Conservation (phyloP, 2,888 invertebrate genomes). For the Hedya salicella region DNA sequence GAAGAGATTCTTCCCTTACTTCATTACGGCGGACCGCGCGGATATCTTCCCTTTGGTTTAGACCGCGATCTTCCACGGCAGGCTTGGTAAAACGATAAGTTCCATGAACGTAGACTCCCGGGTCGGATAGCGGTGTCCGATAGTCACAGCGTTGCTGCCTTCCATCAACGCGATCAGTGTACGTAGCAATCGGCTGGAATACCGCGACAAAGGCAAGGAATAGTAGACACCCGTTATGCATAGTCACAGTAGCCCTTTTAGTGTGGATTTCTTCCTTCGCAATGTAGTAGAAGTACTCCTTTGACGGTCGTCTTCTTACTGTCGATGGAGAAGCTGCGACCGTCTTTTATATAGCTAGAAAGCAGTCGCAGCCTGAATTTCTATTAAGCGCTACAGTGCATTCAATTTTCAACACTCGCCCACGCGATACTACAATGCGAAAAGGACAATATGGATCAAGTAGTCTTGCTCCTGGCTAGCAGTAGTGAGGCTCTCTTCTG, state of each 20-base stretch:
- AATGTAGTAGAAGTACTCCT: conserved; percentile 63
- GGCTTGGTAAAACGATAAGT: conserved; percentile 48
- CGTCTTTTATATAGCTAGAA: conserved; percentile 67
- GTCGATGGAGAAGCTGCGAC: conserved; percentile 52
- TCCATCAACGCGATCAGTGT: conserved; percentile 73
- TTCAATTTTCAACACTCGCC: conserved; percentile 78
- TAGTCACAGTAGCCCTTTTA: conserved; percentile 72
- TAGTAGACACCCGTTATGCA: conserved; percentile 81
- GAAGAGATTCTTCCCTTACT: conserved; percentile 38
- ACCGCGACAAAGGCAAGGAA: conserved; percentile 75
- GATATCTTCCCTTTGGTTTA: conserved; percentile 48
- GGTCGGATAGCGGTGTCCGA: conserved; percentile 53
- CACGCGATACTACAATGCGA: conserved; percentile 54
- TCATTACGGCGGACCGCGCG: conserved; percentile 54
- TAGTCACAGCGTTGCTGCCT: conserved; percentile 67
- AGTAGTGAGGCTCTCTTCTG: no score
- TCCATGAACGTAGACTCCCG: conserved; percentile 54
- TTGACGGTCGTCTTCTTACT: conserved; percentile 71
- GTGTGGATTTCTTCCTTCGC: conserved; percentile 55
- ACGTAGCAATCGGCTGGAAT: conserved; percentile 69
- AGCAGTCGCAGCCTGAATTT: conserved; percentile 55
- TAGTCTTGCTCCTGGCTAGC: conserved; percentile 52
- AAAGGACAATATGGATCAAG: conserved; percentile 29
- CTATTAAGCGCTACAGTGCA: conserved; percentile 79
- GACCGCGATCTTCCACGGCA: conserved; percentile 45